Evolutionary conservation across 2,113 vertebrate species (phyloP), one percentile per base, ranked within the genome.

Genomic region (Caranx melampygus): DNA sequence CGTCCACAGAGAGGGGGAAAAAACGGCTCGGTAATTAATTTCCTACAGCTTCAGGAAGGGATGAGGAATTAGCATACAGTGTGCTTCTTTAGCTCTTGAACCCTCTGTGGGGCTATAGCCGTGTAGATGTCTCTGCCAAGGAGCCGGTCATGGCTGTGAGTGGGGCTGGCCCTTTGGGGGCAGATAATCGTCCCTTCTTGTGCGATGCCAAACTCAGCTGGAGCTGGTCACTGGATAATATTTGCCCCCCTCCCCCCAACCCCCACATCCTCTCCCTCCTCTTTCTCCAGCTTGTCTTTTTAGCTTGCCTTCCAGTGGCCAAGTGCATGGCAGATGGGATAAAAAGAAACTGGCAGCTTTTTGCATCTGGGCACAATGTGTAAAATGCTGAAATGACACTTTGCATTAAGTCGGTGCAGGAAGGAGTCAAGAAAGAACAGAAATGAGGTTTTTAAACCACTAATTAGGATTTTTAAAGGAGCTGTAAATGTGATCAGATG

Each of bases 141-240:
- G 37, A 72, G 45, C 73, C 15, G 59, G 85, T 79, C 80, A 66
- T 57, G 59, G 73, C 68, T 82, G 49, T 54, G 78, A 81, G 68
- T 34, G 61, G 37, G 63, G 77, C 33, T 61, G 79, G 75, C 62
- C 86, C 81, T 63, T 58, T 47, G 72, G 75, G 82, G 68, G 34
- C 40, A 78, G 85, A 86, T 92, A 88, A 92, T 92, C 72, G 49
- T 9, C 78, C 88, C 84, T 84, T 72, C 72, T 76, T 74, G 81
- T 77, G 51, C 62, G 21, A 51, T 62, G 62, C 75, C 72, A 81
- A 71, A 74, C 37, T 1, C 82, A 88, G 86, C 86, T 79, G 76
- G 83, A 87, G 74, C 52, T 35, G 33, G 37, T 60, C 82, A 63
- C 5, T 21, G 83, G 83, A 80, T 65, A 49, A 81, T 78, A 67